A percentile compares a stretch with the other conserved stretches of the same genome.
phyloP scores from a whole-genome alignment of 2,113 vertebrate genomes.

The Heptranchias perlo region DNA sequence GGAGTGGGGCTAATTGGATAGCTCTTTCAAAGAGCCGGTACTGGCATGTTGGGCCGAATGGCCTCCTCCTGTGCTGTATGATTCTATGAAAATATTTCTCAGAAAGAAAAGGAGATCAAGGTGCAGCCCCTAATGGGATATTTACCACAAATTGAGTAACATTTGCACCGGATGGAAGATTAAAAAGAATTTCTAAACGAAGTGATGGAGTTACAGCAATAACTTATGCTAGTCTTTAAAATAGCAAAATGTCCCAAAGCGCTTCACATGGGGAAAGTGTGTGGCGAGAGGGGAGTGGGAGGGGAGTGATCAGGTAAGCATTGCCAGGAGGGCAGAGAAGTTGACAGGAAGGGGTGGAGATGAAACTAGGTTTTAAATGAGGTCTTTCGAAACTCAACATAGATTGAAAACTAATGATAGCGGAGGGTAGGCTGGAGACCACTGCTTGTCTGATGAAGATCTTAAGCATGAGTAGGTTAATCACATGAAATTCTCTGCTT shows the following conservation, averaged over 20 bases:
- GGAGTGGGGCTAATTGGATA: too few relatives aligned
- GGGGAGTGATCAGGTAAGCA: not conserved
- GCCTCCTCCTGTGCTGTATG: too few relatives aligned
- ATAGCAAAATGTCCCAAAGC: not conserved
- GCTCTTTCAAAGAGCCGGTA: too few relatives aligned
- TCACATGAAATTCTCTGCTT: not conserved
- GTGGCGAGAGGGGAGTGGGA: not conserved
- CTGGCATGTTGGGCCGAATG: too few relatives aligned
- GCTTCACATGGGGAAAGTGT: not conserved
- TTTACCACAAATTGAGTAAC: not conserved
- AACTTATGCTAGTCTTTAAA: not conserved
- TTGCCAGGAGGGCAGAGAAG: not conserved
- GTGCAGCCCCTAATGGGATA: not conserved
- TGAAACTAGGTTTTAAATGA: not conserved
- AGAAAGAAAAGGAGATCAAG: not conserved
- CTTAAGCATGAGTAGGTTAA: not conserved
- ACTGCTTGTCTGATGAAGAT: not conserved
- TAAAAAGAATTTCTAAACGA: not conserved
- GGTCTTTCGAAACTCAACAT: not conserved
- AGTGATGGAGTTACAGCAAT: not conserved
- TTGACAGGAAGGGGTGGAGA: not conserved
- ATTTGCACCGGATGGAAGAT: not conserved
- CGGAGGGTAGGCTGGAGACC: not conserved
- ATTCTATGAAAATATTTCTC: not conserved
- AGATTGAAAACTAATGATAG: not conserved